Base-by-base conservation (phyloP, 2,888 invertebrate genomes). In the Thysanoteuthis rhombus region DNA sequence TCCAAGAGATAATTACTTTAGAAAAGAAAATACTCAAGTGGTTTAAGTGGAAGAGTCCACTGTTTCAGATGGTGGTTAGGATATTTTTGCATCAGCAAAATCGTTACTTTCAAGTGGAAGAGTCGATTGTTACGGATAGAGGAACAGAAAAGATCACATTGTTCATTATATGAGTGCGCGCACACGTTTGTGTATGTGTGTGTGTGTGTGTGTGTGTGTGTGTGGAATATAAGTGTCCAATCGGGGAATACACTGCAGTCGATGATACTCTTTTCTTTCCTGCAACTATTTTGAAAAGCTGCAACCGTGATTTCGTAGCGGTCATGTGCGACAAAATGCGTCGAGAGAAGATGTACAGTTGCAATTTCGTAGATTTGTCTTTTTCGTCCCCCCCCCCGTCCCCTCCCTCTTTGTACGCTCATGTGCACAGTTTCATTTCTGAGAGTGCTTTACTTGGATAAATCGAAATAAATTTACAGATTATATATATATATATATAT, bases 261-360 rank as follows among this genome's bases (percentile, higher is more conserved):
- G n/a, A n/a, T 1, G 75, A 36, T 75, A 36, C n/a, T 75, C 16
- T 75, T 75, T 75, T 36, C 75, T 75, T 75, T 75, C 75, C 75
- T 75, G 75, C 75, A n/a, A 75, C 75, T 75, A 75, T 75, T 75
- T 75, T 75, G n/a, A 75, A 75, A 75, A 75, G 75, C n/a, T 75
- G 75, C 75, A 75, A 36, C n/a, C 75, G n/a, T 36, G 75, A 75
- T n/a, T n/a, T n/a, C 12, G 36, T 75, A 16, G n/a, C n/a, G 75
- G n/a, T 75, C 36, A 75, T 75, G 75, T n/a, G 36, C 75, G 75
- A 75, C 75, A 75, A n/a, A 75, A 12, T n/a, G 75, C 12, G 75
- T 16, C 75, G 75, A n/a, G 75, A 36, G 75, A 75, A 36, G 75
- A 75, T 12, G n/a, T 22, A 52, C 52, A 52, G 52, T 52, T 25